phyloP scores from a whole-genome alignment of 2,113 vertebrate genomes.

The Myrmecobius fasciatus region DNA sequence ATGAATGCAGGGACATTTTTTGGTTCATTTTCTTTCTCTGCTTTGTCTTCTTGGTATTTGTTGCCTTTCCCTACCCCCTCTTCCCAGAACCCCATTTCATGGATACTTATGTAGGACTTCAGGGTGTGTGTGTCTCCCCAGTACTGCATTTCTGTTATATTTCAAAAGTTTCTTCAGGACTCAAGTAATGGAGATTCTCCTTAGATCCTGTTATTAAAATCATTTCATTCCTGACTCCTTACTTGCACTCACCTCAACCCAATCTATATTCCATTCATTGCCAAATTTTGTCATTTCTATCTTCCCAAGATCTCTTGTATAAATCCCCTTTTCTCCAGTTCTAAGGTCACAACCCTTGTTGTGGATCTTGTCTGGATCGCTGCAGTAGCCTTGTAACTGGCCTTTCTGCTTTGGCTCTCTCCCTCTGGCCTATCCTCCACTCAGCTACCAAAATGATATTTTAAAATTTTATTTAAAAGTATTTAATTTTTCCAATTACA shows the following conservation, averaged over 20 bases:
- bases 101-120: neutral
- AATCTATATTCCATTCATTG: neutral
- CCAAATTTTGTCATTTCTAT: neutral
- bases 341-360: neutral
- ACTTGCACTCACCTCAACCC: neutral
- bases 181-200: neutral
- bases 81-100: neutral
- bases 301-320: neutral
- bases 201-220: neutral
- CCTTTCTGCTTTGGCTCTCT: neutral
- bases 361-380: neutral
- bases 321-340: neutral
- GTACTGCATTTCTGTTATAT: too few relatives aligned
- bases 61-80: neutral
- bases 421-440: neutral
- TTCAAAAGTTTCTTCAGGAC: too few relatives aligned
- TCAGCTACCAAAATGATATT: neutral
- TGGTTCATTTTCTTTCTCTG: neutral
- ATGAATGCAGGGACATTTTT: neutral
- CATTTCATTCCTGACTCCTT: neutral
- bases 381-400: neutral
- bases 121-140: neutral
- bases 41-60: constrained; percentile 7
- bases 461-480: too few relatives aligned
- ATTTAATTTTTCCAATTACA: too few relatives aligned